Percentiles rank a stretch among this genome's conserved stretches.
These are phyloP conservation scores for Drosophila chauvacae DNA, from an alignment of 1,140 invertebrate genomes.

Conservation along the genomic window DNA sequence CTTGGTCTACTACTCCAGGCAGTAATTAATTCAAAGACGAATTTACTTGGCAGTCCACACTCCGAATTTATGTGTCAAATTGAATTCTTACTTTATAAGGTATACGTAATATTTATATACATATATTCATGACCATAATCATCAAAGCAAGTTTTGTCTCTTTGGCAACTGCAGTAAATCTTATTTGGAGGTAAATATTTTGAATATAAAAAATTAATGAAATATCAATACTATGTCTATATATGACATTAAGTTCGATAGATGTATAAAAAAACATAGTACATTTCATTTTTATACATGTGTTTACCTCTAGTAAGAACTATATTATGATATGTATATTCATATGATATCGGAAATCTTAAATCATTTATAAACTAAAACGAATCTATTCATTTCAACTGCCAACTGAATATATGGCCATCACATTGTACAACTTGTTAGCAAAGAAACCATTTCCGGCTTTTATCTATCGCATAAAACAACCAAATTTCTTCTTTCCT, in stretches of 20 bases:
- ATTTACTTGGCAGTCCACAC: background rate
- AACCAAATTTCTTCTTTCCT: background rate
- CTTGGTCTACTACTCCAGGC: background rate
- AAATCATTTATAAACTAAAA: background rate
- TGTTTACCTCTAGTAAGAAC: too few relatives aligned
- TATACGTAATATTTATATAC: too few relatives aligned
- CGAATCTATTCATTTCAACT: background rate
- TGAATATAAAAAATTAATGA: background rate
- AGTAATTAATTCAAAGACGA: background rate
- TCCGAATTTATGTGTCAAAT: background rate
- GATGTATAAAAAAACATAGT: too few relatives aligned
- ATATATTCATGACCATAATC: background rate
- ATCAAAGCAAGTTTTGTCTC: too few relatives aligned
- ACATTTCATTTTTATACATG: too few relatives aligned
- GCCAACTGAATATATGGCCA: background rate
- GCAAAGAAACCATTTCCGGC: conserved; percentile 6
- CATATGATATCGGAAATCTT: background rate
- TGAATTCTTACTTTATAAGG: too few relatives aligned
- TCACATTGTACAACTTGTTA: conserved; percentile 1
- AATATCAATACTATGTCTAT: too few relatives aligned
- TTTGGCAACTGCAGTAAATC: background rate
- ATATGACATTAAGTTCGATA: too few relatives aligned
- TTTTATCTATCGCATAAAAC: conserved; percentile 8
- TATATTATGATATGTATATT: too few relatives aligned
- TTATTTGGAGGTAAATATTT: background rate